phyloP scores from a whole-genome alignment of 2,113 vertebrate genomes.

The Ceyx melanurus region DNA sequence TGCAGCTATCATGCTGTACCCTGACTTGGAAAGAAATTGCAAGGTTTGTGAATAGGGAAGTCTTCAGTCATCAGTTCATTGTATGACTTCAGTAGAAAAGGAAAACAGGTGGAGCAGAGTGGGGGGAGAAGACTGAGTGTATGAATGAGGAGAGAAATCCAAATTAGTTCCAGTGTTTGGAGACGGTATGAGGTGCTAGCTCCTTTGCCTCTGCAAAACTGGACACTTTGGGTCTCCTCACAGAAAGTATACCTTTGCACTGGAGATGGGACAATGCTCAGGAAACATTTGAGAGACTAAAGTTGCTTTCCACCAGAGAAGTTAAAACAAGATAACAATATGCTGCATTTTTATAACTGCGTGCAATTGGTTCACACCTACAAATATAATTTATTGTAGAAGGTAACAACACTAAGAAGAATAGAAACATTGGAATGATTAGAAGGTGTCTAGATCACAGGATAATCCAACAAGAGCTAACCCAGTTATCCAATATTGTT shows the following conservation, averaged over 20 bases:
- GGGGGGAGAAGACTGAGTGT: constrained; percentile 53
- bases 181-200: constrained; percentile 66
- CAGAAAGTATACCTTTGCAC: constrained; percentile 25
- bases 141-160: constrained; percentile 70
- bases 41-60: constrained; percentile 40
- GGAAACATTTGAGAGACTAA: constrained; percentile 2
- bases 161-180: constrained; percentile 66
- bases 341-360: background rate
- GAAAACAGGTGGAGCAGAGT: constrained; percentile 69
- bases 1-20: background rate
- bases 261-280: background rate
- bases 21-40: constrained; percentile 41
- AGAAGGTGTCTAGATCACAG: background rate
- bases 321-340: background rate
- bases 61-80: constrained; percentile 68
- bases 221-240: constrained; percentile 35
- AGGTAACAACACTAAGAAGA: background rate
- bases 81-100: constrained; percentile 61
- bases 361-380: background rate
- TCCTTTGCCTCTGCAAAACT: constrained; percentile 39
- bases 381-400: background rate
- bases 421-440: background rate
- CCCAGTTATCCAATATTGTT: background rate
- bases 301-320: background rate
- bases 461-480: background rate